Base-by-base conservation (phyloP, 2,113 vertebrate genomes). In the Proteles cristata region DNA sequence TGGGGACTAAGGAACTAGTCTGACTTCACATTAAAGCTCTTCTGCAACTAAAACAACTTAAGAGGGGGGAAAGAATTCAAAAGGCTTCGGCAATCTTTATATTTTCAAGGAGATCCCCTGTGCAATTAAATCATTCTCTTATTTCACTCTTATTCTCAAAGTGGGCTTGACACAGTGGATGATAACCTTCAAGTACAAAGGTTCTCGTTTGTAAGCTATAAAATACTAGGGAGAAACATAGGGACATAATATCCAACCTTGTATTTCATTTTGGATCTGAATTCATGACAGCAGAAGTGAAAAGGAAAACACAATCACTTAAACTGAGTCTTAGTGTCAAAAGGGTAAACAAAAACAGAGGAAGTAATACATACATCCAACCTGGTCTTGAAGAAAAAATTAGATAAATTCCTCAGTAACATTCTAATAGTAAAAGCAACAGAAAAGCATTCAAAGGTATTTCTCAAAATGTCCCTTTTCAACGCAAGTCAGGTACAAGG, bases 191-290 rank as follows among this genome's bases (percentile, higher is more conserved):
- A 50, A 97, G 17, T 79, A 92, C 11, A 88, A 55, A 96, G 35
- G 7, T 43, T 81, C 26, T 55, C 88, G 19, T 61, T 66, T 82
- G 71, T 26, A 86, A 96, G 85, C 4, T 45, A 93, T 58, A 69
- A 93, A 94, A 66, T 50, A 84, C 11, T 50, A 31, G 33, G 12
- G 77, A 94, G 43, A 92, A 92, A 88, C 73, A 65, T 0, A 31
- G 73, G 23, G 61, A 77, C 21, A 89, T 11, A 95, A 92, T 48
- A 93, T 23, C 48, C 71, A 85, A 69, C 55, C 23, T 77, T 63
- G 7, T 50, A 61, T 74, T 90, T 90, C 90, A 88, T 81, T 97
- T 48, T 81, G 65, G 55, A 81, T 90, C 35, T 89, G n/a, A 92
- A 88, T 79, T 84, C 21, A 25, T 77, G 80, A 53, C 26, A 91